Evolutionary conservation across 2,113 vertebrate genomes (phyloP).

Genomic region (Gracilinanus agilis): DNA sequence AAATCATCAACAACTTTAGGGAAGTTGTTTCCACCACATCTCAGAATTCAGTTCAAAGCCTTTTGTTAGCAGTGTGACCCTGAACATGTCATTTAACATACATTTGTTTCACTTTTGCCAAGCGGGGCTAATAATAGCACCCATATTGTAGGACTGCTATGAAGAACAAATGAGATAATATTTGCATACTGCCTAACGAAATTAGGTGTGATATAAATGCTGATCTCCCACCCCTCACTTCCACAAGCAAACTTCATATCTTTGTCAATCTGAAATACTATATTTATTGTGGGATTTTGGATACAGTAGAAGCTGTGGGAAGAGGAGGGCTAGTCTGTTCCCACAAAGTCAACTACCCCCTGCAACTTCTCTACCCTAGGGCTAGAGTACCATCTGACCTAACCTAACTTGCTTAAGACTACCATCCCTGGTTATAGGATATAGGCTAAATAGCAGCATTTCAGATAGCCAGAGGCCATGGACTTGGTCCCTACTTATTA

Average conservation of each 20-base stretch:
- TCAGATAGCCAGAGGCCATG: not conserved
- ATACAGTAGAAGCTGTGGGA: too few species aligned
- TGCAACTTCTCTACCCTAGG: not conserved
- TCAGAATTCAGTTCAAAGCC: not conserved
- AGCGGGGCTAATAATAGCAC: not conserved
- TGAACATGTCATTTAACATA: not conserved
- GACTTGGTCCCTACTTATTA: not conserved
- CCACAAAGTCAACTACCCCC: not conserved
- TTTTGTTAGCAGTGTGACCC: not conserved
- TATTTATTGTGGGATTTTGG: not conserved
- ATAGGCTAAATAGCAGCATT: not conserved
- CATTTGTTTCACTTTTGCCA: not conserved
- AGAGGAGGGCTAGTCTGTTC: not conserved
- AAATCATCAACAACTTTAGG: too few species aligned
- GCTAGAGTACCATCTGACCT: too few species aligned
- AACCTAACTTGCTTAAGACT: not conserved
- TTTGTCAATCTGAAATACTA: not conserved
- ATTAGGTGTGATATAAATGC: too few species aligned
- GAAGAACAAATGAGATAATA: not conserved
- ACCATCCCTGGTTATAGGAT: not conserved
- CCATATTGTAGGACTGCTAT: too few species aligned
- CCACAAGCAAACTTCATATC: not conserved
- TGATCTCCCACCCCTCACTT: not conserved
- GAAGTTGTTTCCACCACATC: too few species aligned
- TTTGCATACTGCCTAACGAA: not conserved